Conservation (phyloP, 2,113 vertebrate species). For the Ailuropoda melanoleuca region DNA sequence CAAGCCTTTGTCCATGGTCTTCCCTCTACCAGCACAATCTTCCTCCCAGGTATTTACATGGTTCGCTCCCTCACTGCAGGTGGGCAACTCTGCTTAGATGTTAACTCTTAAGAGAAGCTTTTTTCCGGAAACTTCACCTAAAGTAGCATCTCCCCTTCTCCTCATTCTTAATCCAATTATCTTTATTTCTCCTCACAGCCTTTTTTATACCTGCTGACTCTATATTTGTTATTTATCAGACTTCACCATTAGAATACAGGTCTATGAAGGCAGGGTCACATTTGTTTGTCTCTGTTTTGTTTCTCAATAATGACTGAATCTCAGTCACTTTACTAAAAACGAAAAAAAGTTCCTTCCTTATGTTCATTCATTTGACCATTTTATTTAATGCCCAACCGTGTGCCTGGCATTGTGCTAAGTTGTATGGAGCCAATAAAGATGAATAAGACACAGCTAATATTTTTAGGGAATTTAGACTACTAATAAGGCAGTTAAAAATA, state of each 20-base stretch:
- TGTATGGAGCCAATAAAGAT: neutral
- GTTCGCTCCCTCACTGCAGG: neutral
- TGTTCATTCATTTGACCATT: neutral
- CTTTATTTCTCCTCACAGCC: neutral
- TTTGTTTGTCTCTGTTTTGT: neutral
- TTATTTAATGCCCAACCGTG: neutral
- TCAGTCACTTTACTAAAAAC: neutral
- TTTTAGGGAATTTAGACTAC: neutral
- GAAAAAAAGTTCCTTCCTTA: neutral
- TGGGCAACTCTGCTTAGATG: neutral
- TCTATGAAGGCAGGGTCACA: neutral
- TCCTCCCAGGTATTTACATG: neutral
- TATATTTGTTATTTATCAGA: neutral
- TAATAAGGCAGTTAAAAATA: neutral
- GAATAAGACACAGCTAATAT: neutral
- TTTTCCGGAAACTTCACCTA: neutral
- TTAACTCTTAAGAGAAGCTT: neutral
- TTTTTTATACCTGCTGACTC: neutral
- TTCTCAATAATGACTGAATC: neutral
- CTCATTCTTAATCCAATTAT: neutral
- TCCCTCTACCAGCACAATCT: neutral
- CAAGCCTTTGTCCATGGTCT: neutral
- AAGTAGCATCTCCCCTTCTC: neutral
- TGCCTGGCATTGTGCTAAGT: neutral
- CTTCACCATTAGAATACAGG: neutral